Base-by-base conservation (phyloP, 35 echinoderm and acorn worm genomes). In the Nesometra sesokonis region DNA sequence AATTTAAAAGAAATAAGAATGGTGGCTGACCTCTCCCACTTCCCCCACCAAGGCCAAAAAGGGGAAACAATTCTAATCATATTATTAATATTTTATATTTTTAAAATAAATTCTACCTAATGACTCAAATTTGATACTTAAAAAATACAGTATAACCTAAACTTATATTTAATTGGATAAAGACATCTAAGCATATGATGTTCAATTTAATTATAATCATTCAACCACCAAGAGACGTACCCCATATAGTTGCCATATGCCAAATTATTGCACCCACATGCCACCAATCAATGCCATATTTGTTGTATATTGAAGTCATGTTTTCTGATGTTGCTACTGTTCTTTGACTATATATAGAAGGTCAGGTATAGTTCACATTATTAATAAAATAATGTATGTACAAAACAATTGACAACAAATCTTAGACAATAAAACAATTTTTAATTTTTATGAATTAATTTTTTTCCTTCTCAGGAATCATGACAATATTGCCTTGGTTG, bases 401-500 rank as follows among this genome's bases (percentile, higher is more conserved):
- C 19, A 82, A 35, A 34, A 33, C 19, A 82, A 17, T 35, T 30
- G 32, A 29, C 81, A 35, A 30, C 35, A n/a, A n/a, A 5, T 37
- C 0, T 35, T 35, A 35, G 82, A 5, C 36, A 30, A 17, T 32
- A 3, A 30, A 0, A 32, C 17, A 3, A 1, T 46, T 88, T 32
- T 34, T 31, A 35, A 11, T 37, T 30, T 33, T n/a, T 33, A 39
- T 13, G 36, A 38, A 37, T 93, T 85, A 46, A 82, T 84, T 84
- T 79, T 78, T 81, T 77, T 57, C 79, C 8, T 79, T 91, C 57
- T 87, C 85, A 99, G 96, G 81, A 93, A 94, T 46, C 93, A 86
- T 92, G 96, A 99, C 57, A 99, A 99, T 78, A 88, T 99, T 31
- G 92, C 96, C 8, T 57, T 99, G 36, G 86, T 99, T 80, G 90